Conservation (phyloP, 2,888 invertebrate species). For the Machimus rusticus region DNA sequence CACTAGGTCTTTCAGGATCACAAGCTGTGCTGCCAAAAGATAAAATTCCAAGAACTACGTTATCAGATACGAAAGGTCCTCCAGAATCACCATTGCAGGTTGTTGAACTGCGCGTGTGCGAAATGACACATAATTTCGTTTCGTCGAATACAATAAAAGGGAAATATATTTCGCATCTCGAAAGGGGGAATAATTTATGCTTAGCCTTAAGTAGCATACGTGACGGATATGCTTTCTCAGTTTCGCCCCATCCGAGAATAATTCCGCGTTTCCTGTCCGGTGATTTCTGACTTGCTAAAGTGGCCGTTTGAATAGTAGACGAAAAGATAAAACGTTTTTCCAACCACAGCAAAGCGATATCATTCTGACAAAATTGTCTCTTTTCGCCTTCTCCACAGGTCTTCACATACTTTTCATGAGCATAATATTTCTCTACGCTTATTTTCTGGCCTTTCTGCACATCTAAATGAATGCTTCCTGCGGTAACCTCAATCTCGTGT, state of each 20-base stretch:
- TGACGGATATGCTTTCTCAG: not conserved
- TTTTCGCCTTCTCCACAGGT: not conserved
- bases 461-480: not conserved
- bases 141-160: not conserved
- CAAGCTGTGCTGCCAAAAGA: not conserved
- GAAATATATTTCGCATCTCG: not conserved
- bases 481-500: not conserved
- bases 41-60: not conserved
- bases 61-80: not conserved
- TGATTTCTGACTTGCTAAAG: not conserved
- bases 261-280: not conserved
- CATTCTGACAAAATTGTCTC: not conserved
- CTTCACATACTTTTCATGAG: not conserved
- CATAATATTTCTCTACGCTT: not conserved
- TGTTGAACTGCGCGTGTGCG: not conserved
- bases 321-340: not conserved
- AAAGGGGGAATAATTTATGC: not conserved
- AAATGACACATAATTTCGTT: not conserved
- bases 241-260: not conserved
- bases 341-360: not conserved
- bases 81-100: not conserved
- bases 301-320: not conserved
- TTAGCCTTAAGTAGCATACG: not conserved
- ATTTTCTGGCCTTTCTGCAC: not conserved
- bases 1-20: not conserved